Percentiles rank a stretch among this genome's conserved stretches.
Conservation (phyloP, 1,140 invertebrate genomes). For the Dryas iulia region DNA sequence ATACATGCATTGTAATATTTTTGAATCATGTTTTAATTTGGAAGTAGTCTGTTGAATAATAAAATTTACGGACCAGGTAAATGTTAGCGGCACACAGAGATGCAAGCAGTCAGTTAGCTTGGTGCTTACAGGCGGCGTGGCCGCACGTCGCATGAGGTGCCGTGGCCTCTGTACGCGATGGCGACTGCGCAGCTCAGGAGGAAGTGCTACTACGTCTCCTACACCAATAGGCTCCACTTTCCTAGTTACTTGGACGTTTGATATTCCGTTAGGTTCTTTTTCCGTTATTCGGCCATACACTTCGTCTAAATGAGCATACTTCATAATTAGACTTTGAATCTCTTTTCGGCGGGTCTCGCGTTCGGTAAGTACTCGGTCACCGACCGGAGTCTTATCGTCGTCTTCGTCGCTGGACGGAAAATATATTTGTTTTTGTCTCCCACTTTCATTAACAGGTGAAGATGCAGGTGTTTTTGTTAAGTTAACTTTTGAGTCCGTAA, state of each 20-base stretch:
- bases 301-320: slow-evolving; percentile 87
- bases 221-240: slow-evolving; percentile 66
- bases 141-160: slow-evolving; percentile 64
- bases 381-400: slow-evolving; percentile 78
- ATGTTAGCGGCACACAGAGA: slow-evolving; percentile 73
- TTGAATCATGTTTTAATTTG: background rate
- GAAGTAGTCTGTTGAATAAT: background rate
- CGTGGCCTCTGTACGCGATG: slow-evolving; percentile 67
- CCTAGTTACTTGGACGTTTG: slow-evolving; percentile 37
- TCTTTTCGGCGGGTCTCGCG: slow-evolving; percentile 89
- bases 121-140: slow-evolving; percentile 81
- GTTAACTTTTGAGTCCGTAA: slow-evolving; percentile 52
- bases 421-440: slow-evolving; percentile 78
- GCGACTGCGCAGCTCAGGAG: slow-evolving; percentile 66
- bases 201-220: slow-evolving; percentile 62
- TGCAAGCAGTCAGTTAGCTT: slow-evolving; percentile 68
- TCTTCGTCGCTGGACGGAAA: slow-evolving; percentile 75
- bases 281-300: slow-evolving; percentile 78
- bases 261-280: slow-evolving; percentile 49
- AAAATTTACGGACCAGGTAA: slow-evolving; percentile 58
- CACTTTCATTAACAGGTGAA: slow-evolving; percentile 56
- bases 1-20: slow-evolving; percentile 42
- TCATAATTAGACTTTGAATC: slow-evolving; percentile 89
- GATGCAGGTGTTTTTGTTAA: slow-evolving; percentile 64
- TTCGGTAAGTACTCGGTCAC: slow-evolving; percentile 82